phyloP scores from a whole-genome alignment of 1,140 invertebrate genomes.

The Aphelenchoides fujianensis region DNA sequence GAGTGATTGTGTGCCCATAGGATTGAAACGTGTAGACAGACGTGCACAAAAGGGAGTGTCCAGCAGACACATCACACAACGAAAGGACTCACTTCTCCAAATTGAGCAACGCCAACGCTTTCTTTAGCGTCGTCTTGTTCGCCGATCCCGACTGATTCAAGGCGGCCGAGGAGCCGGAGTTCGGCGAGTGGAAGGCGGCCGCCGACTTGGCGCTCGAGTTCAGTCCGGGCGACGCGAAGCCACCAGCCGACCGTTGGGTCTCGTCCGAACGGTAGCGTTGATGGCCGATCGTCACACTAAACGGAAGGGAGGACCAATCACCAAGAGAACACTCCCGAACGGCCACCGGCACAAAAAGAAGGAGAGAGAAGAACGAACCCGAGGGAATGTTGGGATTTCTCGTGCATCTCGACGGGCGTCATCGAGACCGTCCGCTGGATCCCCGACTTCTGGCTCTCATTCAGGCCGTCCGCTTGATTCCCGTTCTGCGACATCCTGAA shows the following conservation, averaged over 20 bases:
- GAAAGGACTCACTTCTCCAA: slow-evolving; percentile 19
- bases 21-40: background rate
- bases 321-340: background rate
- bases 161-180: background rate
- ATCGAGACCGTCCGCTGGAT: slow-evolving; percentile 34
- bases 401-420: slow-evolving; percentile 36
- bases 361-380: too few relatives aligned
- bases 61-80: background rate
- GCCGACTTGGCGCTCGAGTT: slow-evolving; percentile 8
- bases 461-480: too few relatives aligned
- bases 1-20: too few relatives aligned
- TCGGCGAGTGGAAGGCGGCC: background rate
- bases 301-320: slow-evolving; percentile 12
- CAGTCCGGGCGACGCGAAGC: slow-evolving; percentile 18
- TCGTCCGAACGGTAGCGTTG: slow-evolving; percentile 57
- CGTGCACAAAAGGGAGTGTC: background rate
- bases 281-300: slow-evolving; percentile 43
- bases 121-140: slow-evolving; percentile 31
- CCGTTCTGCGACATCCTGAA: too few relatives aligned
- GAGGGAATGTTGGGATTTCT: slow-evolving; percentile 34
- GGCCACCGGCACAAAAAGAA: slow-evolving; percentile 14
- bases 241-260: slow-evolving; percentile 24
- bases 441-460: slow-evolving; percentile 17
- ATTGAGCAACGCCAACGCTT: slow-evolving; percentile 25
- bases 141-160: slow-evolving; percentile 1